Base-by-base conservation (phyloP, 2,888 invertebrate species). In the Xestobium rufovillosum region DNA sequence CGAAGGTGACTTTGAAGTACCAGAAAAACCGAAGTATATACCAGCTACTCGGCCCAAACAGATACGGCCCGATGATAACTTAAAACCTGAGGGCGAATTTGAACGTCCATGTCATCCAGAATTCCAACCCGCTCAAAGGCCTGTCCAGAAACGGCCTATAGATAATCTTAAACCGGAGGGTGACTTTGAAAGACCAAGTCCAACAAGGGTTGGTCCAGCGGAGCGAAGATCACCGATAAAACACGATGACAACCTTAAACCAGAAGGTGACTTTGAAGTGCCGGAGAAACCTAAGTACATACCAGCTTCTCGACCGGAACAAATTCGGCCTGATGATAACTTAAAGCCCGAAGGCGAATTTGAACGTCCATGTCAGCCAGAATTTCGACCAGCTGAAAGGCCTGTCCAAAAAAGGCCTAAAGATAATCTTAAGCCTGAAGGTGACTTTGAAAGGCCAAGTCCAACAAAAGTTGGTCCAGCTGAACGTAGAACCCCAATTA, bases 1-100 rank as follows among this genome's bases (percentile, higher is more conserved):
- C 1, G 73, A 75, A 60, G 75, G 76, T 3, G 70, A 71, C 0
- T 74, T 76, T 51, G 70, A 73, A 45, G 52, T 65, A 4, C 75
- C 73, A 0, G 63, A 63, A 27, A 65, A 64, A 30, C 59, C 66
- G 1, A 48, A 59, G 26, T 73, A 65, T 50, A 60, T 59, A 3
- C 71, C 73, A 1, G 70, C 63, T 3, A 73, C 74, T 47, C 55
- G 69, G 14, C 67, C 61, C 2, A 57, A 55, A 31, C 68, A 58
- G 4, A 61, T 52, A 9, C 58, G 59, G 26, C 63, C 67, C 6
- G 54, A 56, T 37, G 73, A 73, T 44, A 72, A 74, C 41, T 45
- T 67, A 1, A 44, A 49, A 12, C 63, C 65, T 16, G 65, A 65
- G 40, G 71, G 66, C 29, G 60, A 68, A 2, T 69, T 68, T 47